A percentile compares a stretch with the other conserved stretches of the same genome.
Conservation (phyloP, 2,888 invertebrate species). For the Idaea straminata region DNA sequence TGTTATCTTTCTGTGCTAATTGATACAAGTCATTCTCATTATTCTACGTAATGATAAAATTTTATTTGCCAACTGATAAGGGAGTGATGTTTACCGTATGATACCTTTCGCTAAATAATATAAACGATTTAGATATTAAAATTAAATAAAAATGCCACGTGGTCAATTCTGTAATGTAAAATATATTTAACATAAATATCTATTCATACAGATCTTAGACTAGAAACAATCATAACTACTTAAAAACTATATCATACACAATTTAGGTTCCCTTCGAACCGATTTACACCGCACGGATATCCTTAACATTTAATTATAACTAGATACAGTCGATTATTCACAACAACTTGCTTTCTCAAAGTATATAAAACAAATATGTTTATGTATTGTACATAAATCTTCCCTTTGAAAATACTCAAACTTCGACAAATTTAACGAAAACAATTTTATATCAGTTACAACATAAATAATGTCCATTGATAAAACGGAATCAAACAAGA, state of each 20-base stretch:
- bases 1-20: conserved; percentile 1
- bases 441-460: background rate
- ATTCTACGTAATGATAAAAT: conserved; percentile 2
- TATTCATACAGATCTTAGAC: conserved; percentile 30
- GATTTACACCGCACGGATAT: background rate
- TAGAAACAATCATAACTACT: conserved; percentile 26
- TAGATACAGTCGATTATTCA: background rate
- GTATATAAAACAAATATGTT: background rate
- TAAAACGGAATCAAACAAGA: background rate
- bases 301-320: background rate
- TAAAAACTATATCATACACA: background rate
- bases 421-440: background rate
- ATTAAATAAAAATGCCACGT: conserved; percentile 19
- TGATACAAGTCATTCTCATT: conserved; percentile 1
- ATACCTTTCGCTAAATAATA: background rate
- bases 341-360: background rate
- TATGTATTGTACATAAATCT: background rate
- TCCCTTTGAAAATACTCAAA: background rate
- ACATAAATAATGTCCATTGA: background rate
- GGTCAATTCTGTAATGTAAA: background rate
- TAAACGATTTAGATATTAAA: conserved; percentile 2
- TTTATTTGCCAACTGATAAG: background rate
- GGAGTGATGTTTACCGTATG: background rate
- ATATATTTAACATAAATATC: conserved; percentile 28
- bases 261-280: background rate